Evolutionary conservation across 2,888 invertebrate genomes (phyloP), one percentile per base, ranked within the genome.

Genomic region (Hoplodrina ambigua): DNA sequence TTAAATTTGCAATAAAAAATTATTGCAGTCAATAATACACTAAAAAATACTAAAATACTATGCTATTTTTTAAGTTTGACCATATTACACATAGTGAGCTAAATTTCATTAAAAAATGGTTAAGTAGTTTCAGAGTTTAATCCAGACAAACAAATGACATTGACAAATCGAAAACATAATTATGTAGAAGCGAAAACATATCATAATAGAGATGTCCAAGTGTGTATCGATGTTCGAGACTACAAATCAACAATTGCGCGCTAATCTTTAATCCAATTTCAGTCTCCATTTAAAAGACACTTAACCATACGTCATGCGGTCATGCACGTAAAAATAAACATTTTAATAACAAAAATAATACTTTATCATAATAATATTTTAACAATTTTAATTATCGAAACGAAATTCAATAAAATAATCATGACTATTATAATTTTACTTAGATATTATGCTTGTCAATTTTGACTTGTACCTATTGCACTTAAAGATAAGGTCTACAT

Each of bases 401-500:
- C 54, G 67, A 66, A 78, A 52, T 59, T 64, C 33, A 61, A 49
- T 75, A 64, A 68, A 72, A 65, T 69, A 69, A 15, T 63, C 63
- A 64, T 78, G 80, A 79, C 79, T 79, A 81, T 60, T 65, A 60
- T 79, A 69, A 70, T 60, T 62, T 72, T 75, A 66, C 80, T 83
- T 80, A 81, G 19, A 68, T 83, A 84, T 84, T 84, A 84, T 84
- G 84, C 84, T 90, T 90, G 92, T 89, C 89, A 90, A 87, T 85
- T 84, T 81, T 88, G 88, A 91, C 92, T 94, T 94, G 93, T 94
- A 94, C 94, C 92, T 93, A 92, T 90, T 89, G 90, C 89, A 90
- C 90, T 90, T 91, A 92, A 49, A 84, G 56, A 75, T 85, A 85
- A 80, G 44, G 59, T 25, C 77, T 86, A 89, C 73, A 60, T 69